Conservation (phyloP, 2,888 invertebrate species). For the Cephus pygmeus region DNA sequence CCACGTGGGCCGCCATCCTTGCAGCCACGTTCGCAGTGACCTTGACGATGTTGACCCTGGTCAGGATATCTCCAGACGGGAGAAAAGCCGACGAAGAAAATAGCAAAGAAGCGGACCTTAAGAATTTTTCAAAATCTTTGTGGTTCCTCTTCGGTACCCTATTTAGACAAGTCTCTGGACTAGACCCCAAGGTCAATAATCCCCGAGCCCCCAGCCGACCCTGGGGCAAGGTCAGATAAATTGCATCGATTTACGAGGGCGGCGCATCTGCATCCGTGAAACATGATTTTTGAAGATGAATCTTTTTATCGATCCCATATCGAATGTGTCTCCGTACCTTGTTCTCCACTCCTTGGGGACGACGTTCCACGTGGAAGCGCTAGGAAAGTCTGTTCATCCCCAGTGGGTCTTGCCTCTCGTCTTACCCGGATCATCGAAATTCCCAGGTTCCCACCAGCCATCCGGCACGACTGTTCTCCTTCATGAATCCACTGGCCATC, state of each 20-base stretch:
- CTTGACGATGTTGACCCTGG: constrained; percentile 71
- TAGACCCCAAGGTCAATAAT: constrained; percentile 70
- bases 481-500: constrained; percentile 87
- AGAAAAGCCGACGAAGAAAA: constrained; percentile 67
- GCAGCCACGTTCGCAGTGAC: constrained; percentile 73
- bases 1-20: constrained; percentile 75
- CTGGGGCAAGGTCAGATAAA: background rate
- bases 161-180: constrained; percentile 72
- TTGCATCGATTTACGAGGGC: background rate
- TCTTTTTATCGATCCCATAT: background rate
- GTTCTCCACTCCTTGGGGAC: background rate
- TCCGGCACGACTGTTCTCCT: constrained; percentile 81
- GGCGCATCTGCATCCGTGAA: background rate
- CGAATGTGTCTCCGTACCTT: background rate
- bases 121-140: constrained; percentile 70
- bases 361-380: too few relatives aligned
- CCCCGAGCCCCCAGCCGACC: background rate
- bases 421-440: background rate
- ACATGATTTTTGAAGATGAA: background rate
- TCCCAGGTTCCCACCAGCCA: constrained; percentile 76
- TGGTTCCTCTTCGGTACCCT: constrained; percentile 77
- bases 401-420: background rate
- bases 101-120: background rate
- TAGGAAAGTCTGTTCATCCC: too few relatives aligned
- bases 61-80: constrained; percentile 74